phyloP scores from a whole-genome alignment of 2,113 vertebrate species.

The Motacilla alba region DNA sequence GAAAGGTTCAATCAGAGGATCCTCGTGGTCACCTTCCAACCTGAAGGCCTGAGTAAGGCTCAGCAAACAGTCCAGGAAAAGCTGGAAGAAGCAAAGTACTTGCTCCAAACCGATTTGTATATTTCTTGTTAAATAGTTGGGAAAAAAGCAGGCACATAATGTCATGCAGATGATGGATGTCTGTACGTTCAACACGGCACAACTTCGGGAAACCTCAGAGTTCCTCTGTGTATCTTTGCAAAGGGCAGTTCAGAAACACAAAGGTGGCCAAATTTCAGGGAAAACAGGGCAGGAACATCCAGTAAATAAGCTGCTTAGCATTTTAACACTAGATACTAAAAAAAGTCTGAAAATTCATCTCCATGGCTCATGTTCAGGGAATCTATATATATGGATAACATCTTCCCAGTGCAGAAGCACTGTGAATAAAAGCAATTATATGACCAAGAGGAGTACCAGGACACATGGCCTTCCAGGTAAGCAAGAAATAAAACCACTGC shows the following conservation, averaged over 20 bases:
- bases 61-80: not conserved
- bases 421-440: not conserved
- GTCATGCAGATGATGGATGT: not conserved
- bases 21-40: not conserved
- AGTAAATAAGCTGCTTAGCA: not conserved
- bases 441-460: not conserved
- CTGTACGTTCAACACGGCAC: not conserved
- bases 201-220: not conserved
- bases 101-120: rapidly evolving
- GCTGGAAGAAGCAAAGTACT: not conserved
- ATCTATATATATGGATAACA: not conserved
- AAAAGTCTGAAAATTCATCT: not conserved
- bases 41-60: not conserved
- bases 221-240: not conserved
- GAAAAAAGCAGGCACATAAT: not conserved
- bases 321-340: not conserved
- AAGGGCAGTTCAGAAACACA: not conserved
- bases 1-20: not conserved
- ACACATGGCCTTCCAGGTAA: not conserved
- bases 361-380: not conserved
- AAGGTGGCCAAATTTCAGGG: not conserved
- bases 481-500: not conserved
- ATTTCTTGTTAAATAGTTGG: not conserved
- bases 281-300: not conserved
- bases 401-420: not conserved